phyloP scores from a whole-genome alignment of 2,797 vertebrate species.

The Echeneis naucrates region DNA sequence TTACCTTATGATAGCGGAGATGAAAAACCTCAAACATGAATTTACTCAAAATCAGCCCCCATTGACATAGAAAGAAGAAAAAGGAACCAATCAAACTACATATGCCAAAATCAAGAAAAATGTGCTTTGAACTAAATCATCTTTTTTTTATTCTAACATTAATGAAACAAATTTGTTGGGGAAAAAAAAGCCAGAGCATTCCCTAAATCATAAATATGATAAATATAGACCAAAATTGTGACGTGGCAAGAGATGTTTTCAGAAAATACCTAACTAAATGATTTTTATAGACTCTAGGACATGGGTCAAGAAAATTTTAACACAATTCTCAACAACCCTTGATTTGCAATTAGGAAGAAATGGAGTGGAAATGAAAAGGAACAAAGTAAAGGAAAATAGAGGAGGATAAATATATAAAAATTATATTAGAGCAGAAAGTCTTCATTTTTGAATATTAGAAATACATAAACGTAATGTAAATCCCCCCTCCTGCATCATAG shows the following conservation, averaged over 20 bases:
- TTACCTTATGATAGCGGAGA: background rate
- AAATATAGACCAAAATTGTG: slow-evolving; percentile 25
- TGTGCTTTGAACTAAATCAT: background rate
- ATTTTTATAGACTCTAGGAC: slow-evolving; percentile 34
- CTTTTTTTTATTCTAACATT: background rate
- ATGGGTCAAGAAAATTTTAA: slow-evolving; percentile 50
- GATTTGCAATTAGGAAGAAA: background rate
- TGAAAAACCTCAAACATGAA: slow-evolving; percentile 9
- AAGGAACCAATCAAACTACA: slow-evolving; percentile 3
- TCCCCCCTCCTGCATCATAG: no score
- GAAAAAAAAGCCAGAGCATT: background rate
- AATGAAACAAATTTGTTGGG: background rate
- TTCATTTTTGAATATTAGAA: background rate
- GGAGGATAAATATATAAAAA: background rate
- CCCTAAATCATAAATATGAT: slow-evolving; percentile 16
- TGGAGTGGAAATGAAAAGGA: background rate
- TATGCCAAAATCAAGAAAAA: background rate
- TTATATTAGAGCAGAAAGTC: background rate
- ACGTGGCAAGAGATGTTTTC: slow-evolving; percentile 4
- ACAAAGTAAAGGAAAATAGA: background rate
- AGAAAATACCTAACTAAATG: slow-evolving; percentile 55
- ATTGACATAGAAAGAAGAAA: no score
- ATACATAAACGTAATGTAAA: no score
- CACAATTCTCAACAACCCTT: slow-evolving; percentile 9
- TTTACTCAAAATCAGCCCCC: no score